Conservation (phyloP, 2,113 vertebrate species). For the Nothoprocta pentlandii region DNA sequence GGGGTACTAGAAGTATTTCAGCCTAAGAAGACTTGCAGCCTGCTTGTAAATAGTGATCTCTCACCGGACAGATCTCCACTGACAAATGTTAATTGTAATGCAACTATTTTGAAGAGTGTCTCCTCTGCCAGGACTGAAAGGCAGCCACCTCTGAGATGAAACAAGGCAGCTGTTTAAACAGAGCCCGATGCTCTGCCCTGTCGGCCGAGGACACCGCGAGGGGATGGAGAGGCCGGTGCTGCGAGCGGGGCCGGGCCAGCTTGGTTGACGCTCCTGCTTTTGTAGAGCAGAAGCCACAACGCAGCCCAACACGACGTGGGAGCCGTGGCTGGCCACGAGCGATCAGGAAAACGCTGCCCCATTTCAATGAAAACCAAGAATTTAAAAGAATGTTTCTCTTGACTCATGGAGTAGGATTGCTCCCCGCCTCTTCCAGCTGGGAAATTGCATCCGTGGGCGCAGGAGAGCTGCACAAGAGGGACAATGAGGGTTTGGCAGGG, state of each 20-base stretch:
- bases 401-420: neutral
- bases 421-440: neutral
- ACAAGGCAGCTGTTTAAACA: slow-evolving; percentile 40
- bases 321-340: neutral
- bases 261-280: slow-evolving; percentile 22
- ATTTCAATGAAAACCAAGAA: neutral
- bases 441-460: neutral
- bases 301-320: neutral
- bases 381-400: neutral
- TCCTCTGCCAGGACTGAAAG: slow-evolving; percentile 36
- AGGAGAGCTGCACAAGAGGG: neutral
- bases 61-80: slow-evolving; percentile 44
- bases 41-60: slow-evolving; percentile 34
- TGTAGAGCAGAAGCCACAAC: neutral
- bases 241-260: neutral
- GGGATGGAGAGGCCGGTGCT: neutral
- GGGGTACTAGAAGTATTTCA: neutral
- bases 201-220: neutral
- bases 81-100: slow-evolving; percentile 62
- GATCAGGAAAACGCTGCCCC: neutral
- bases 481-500: neutral
- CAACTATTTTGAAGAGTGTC: slow-evolving; percentile 50
- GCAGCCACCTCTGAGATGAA: slow-evolving; percentile 35
- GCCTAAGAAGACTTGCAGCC: neutral
- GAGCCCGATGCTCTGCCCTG: neutral